Base-by-base conservation (phyloP, 2,888 invertebrate genomes). In the Helobdella robusta region DNA sequence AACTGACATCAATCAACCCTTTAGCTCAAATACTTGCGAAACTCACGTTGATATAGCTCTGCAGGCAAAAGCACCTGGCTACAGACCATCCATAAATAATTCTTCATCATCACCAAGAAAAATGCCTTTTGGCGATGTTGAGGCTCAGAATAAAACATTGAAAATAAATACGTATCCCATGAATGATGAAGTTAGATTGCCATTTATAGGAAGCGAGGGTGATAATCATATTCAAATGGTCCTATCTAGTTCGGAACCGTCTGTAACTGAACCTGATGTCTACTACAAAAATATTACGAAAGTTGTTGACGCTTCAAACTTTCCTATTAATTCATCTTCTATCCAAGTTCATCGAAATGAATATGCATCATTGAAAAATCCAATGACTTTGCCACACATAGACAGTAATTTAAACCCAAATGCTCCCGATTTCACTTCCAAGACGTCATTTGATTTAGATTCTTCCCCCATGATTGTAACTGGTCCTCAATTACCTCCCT, bases 401-500 rank as follows among this genome's bases (percentile, higher is more conserved):
- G 77, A 78, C 65, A 79, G 80, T 48, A 84, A 88, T 65, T 81
- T 89, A 48, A 90, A 89, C 79, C 88, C 89, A 0, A 85, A 89
- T 72, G 88, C 89, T 3, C 88, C 89, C 0, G 87, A 87, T 74
- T 89, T 89, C 76, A 84, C 68, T 5, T 36, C 59, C 18, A 67
- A 67, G 25, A 32, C 63, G 6, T 50, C 64, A 4, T 36, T 56
- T n/a, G 62, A 62, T 30, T 62, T 62, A 32, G 44, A 61, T 6
- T 8, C n/a, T n/a, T n/a, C 44, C 50, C 44, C 34, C n/a, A 25
- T 52, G 32, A 36, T 56, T 6, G 28, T 36, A 44, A 46, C 46
- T 8, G 40, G 28, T 44, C 34, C 48, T 50, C 50, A 46, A 20
- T 18, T 20, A 1, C 25, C n/a, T 18, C 40, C 32, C n/a, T 30